A percentile compares a stretch with the other conserved stretches of the same genome.
phyloP scores from a whole-genome alignment of 1,140 invertebrate genomes.

The Trichonephila clavipes region DNA sequence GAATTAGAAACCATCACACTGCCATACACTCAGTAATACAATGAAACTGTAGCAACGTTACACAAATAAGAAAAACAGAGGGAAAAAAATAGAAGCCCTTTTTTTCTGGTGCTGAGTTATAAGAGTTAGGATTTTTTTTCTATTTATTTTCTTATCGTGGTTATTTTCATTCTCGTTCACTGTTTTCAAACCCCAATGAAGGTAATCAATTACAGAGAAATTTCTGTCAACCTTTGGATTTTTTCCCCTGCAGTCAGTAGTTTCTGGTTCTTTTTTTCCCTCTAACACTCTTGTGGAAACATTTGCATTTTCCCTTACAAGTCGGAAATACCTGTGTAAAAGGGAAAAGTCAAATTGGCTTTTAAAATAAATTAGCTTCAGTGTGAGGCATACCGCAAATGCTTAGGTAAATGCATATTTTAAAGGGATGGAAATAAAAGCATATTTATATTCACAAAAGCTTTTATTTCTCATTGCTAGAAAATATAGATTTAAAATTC shows the following conservation, averaged over 20 bases:
- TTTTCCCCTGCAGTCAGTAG: background rate
- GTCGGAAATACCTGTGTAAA: background rate
- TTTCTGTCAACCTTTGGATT: conserved; percentile 50
- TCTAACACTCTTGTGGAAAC: background rate
- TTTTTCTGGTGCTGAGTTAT: conserved; percentile 1
- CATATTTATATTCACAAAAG: background rate
- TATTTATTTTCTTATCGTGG: background rate
- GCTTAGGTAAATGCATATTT: conserved; percentile 43
- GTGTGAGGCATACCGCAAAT: background rate
- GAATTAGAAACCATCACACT: conserved; percentile 46
- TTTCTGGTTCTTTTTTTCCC: background rate
- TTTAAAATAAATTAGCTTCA: conserved; percentile 65
- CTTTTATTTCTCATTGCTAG: background rate
- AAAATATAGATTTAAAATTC: background rate
- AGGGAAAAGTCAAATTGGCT: conserved; percentile 19
- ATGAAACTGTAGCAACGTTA: conserved; percentile 31
- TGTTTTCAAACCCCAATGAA: conserved; percentile 47
- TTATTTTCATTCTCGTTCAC: conserved; percentile 47
- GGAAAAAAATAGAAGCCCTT: background rate
- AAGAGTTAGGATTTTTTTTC: background rate
- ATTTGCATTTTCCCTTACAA: conserved; percentile 60
- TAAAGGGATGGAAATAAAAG: background rate
- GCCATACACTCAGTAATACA: background rate
- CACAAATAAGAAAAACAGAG: background rate
- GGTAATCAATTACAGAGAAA: conserved; percentile 54